Conservation (phyloP, 2,113 vertebrate genomes). For the Gallinago media region DNA sequence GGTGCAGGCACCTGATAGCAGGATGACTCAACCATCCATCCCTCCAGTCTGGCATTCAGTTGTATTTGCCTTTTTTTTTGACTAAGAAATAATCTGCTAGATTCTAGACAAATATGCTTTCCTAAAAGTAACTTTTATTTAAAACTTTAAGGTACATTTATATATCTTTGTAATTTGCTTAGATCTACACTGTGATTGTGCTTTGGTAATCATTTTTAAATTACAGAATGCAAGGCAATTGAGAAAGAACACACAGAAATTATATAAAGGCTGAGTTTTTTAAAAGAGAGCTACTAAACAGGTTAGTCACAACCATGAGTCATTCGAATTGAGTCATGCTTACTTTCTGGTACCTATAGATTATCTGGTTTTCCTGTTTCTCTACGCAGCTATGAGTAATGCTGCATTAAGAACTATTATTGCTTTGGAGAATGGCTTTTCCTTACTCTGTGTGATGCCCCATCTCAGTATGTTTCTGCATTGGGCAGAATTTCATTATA, state of each 20-base stretch:
- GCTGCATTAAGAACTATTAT: not conserved
- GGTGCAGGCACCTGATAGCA: not conserved
- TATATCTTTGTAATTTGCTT: not conserved
- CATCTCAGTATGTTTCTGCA: not conserved
- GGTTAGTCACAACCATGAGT: constrained; percentile 55
- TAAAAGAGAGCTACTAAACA: not conserved
- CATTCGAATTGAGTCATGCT: constrained; percentile 19
- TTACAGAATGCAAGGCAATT: not conserved
- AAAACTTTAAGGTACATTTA: not conserved
- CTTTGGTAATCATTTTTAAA: not conserved
- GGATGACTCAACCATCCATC: not conserved
- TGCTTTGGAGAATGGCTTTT: constrained; percentile 1
- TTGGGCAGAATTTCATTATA: not conserved
- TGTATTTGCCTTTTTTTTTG: not conserved
- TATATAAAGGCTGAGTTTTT: not conserved
- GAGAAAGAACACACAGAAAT: not conserved
- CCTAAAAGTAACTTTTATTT: not conserved
- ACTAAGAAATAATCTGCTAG: not conserved
- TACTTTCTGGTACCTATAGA: not conserved
- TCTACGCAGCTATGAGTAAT: not conserved
- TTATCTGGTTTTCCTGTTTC: not conserved
- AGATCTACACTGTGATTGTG: not conserved
- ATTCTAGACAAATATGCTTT: not conserved
- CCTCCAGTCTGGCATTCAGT: not conserved
- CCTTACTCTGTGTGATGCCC: not conserved